Evolutionary conservation across 2,797 vertebrate genomes (phyloP).

Genomic region (Thripadectes ignobilis): DNA sequence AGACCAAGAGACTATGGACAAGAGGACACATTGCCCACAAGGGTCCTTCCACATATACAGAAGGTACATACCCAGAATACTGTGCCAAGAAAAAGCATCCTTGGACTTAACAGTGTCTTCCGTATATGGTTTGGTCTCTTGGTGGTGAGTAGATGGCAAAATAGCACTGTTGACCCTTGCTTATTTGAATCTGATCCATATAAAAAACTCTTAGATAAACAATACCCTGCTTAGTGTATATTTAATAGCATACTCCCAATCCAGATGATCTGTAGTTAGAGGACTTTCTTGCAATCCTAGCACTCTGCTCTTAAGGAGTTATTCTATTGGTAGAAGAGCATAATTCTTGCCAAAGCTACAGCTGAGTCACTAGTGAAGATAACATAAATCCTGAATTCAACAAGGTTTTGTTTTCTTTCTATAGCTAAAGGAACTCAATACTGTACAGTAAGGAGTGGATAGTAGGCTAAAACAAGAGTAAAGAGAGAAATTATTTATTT

Average conservation of each 20-base stretch:
- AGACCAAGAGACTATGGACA: neutral
- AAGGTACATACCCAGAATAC: neutral
- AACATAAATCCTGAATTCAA: neutral
- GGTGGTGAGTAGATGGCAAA: neutral
- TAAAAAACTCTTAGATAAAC: neutral
- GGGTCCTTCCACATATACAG: neutral
- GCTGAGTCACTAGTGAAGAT: neutral
- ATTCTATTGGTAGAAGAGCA: neutral
- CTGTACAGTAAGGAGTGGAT: neutral
- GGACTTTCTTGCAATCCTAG: neutral
- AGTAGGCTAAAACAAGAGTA: neutral
- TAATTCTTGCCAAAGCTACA: neutral
- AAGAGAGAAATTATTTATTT: constrained; percentile 67
- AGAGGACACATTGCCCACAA: neutral
- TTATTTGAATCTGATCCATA: neutral
- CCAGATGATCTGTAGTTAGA: neutral
- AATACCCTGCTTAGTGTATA: neutral
- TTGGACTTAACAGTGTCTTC: neutral
- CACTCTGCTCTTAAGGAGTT: neutral
- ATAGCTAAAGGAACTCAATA: neutral
- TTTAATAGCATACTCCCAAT: neutral
- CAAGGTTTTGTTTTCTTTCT: neutral
- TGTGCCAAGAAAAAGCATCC: neutral
- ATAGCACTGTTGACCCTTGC: neutral
- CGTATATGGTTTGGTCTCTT: neutral